Evolutionary conservation across 1,140 invertebrate genomes (phyloP).

Genomic region (Potamilus streckersoni): DNA sequence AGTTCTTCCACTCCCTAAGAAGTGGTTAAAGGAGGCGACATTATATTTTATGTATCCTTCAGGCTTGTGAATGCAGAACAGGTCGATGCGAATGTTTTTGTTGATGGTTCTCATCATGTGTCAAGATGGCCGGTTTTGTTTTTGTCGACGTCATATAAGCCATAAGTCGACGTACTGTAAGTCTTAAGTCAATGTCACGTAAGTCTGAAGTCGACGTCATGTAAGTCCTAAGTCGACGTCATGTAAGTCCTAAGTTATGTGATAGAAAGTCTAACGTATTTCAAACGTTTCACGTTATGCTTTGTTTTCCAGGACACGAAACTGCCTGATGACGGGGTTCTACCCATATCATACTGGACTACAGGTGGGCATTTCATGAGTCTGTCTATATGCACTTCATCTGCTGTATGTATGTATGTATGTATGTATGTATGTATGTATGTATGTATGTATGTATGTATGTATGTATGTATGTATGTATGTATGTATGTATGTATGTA

Average conservation of each 20-base stretch:
- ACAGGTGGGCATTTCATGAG: constrained; percentile 32
- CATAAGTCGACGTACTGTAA: neutral
- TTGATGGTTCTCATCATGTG: too few relatives aligned
- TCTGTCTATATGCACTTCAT: too few relatives aligned
- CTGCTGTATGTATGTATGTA: too few relatives aligned
- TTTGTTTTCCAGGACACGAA: constrained; percentile 71
- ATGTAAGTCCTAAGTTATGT: neutral
- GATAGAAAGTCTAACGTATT: neutral
- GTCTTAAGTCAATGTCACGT: neutral
- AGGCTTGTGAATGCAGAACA: neutral
- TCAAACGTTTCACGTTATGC: neutral
- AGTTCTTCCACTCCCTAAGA: too few relatives aligned
- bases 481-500: too few relatives aligned
- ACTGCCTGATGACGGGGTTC: constrained; percentile 87
- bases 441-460: too few relatives aligned
- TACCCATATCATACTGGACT: constrained; percentile 85
- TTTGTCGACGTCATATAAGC: neutral
- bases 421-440: too few relatives aligned
- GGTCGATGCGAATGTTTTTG: neutral
- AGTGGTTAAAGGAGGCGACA: neutral
- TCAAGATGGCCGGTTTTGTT: too few relatives aligned
- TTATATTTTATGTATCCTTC: neutral
- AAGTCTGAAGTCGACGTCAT: neutral
- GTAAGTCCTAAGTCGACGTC: neutral
- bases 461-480: too few relatives aligned